Conservation (phyloP, 2,113 vertebrate genomes). For the Macroglossus sobrinus region DNA sequence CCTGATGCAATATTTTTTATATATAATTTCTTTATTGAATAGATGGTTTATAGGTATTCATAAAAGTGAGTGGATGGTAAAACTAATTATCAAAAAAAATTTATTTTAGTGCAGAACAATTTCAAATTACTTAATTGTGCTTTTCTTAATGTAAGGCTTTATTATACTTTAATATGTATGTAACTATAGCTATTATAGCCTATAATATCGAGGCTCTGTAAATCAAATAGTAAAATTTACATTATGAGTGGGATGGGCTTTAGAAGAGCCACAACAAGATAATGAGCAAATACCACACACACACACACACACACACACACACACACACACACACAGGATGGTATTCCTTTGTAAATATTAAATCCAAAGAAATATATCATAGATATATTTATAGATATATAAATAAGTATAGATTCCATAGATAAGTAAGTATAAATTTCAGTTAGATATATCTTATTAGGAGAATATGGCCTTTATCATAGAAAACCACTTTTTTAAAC, state of each 20-base stretch:
- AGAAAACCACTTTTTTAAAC: neutral
- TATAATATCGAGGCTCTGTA: slow-evolving; percentile 44
- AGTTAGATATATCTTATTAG: neutral
- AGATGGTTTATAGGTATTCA: neutral
- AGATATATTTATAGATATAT: too few species aligned
- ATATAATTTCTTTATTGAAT: slow-evolving; percentile 11
- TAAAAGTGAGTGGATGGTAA: neutral
- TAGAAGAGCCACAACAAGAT: neutral
- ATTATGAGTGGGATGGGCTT: neutral
- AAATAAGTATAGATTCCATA: neutral
- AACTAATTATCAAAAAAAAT: neutral
- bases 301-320: neutral
- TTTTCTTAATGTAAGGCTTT: slow-evolving; percentile 27
- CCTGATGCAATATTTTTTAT: neutral
- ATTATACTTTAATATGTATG: neutral
- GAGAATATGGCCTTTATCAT: neutral
- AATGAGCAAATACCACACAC: neutral
- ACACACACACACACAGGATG: neutral
- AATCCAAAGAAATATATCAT: neutral
- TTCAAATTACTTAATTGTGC: neutral
- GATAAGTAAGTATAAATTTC: neutral
- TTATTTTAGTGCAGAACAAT: slow-evolving; percentile 10
- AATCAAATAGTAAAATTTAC: neutral
- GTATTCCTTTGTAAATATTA: slow-evolving; percentile 25
- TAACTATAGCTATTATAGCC: fast-evolving